A percentile compares a stretch with the other conserved stretches of the same genome.
These are phyloP conservation scores for Tipula vernalis DNA, from an alignment of 2,888 invertebrate genomes.

Conservation along the genomic window DNA sequence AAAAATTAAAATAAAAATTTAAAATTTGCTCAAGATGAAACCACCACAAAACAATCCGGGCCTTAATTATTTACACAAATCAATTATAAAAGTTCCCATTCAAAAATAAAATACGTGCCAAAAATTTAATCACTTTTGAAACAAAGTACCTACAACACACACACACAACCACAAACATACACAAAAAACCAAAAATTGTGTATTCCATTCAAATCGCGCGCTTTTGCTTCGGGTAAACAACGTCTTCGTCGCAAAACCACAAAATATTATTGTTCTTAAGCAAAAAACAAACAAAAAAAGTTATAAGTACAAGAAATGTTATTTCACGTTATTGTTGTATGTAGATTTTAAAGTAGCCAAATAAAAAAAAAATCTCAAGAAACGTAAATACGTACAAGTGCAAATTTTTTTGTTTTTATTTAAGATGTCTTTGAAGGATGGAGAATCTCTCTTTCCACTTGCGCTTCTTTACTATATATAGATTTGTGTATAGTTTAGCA, in stretches of 20 bases:
- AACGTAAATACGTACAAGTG: background rate
- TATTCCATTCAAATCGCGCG: background rate
- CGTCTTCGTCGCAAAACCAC: background rate
- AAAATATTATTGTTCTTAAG: background rate
- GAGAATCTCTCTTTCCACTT: background rate
- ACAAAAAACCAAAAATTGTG: background rate
- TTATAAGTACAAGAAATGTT: background rate
- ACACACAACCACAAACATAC: background rate
- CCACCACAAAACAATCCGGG: background rate
- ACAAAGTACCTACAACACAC: background rate
- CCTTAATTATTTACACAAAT: background rate
- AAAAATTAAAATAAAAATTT: too few species aligned
- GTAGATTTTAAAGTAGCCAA: background rate
- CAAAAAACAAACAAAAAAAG: background rate
- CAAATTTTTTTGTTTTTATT: background rate
- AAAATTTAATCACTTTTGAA: background rate
- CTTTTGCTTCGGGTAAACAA: background rate
- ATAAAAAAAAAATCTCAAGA: background rate
- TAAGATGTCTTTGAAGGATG: background rate
- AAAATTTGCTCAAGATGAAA: too few species aligned
- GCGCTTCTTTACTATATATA: background rate
- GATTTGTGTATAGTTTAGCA: background rate
- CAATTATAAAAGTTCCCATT: background rate
- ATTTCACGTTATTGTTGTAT: background rate
- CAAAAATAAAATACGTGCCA: background rate